Evolutionary conservation across 1,140 invertebrate species (phyloP), one percentile per base, ranked within the genome.

Genomic region (Streblospio benedicti): DNA sequence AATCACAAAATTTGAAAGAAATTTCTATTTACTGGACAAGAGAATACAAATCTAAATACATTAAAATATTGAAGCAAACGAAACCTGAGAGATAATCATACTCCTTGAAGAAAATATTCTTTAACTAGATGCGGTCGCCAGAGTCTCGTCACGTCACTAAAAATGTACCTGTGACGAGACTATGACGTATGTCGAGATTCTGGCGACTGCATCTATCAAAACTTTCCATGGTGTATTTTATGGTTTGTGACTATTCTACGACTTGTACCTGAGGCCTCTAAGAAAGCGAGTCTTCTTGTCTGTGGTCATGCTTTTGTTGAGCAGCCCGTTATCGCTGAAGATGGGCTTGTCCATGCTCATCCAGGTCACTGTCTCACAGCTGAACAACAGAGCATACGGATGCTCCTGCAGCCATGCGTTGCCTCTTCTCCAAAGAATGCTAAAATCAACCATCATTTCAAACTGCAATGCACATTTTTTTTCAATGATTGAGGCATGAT

Each of bases 281-380:
- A 50, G 14, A 47, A 59, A 20, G 16, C 51, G 49, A 2, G 57
- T 57, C 32, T 55, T 59, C 49, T 31, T 57, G 31, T 59, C 57
- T 9, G 57, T 30, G 27, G n/a, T 18, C 57, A 59, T 59, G 47
- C 57, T 59, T 23, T 59, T 59, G 23, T 51, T 18, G 25, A 59
- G 27, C 1, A 59, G 23, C 2, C 57, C 57, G 4, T 23, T 43
- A 28, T 59, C 57, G 1, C 44, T 53, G 30, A 32, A 59, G 60
- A 44, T 35, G 12, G 35, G 32, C 55, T 27, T 57, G 27, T 57
- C 55, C 38, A 89, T 85, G 0, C 86, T 28, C 87, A 73, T 87
- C 86, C 69, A 86, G 85, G 71, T 90, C 87, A 59, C 57, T 1
- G 57, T 59, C 20, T 59, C 57, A 27, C 47, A 59, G 12, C 44